Evolutionary conservation across 2,888 invertebrate genomes (phyloP), one percentile per base, ranked within the genome.

Genomic region (Leptinotarsa peninsularis): DNA sequence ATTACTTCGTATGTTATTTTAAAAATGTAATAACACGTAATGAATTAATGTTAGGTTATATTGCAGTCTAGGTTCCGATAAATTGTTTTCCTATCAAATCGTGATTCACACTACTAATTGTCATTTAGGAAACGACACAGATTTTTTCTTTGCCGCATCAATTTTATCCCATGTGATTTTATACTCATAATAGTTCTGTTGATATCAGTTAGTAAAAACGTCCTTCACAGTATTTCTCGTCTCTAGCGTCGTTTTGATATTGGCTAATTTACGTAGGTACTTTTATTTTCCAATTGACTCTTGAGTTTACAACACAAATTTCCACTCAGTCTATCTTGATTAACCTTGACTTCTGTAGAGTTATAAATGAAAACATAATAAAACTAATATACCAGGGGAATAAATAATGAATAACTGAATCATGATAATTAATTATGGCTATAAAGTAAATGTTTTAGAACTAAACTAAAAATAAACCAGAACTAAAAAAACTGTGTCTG

Each of bases 361-460:
- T 33, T 63, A 17, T 17, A 63, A 63, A 63, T 63, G 4, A 27
- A 63, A 63, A 63, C n/a, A 33, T 5, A 27, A 13, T 63, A 17
- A 58, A 18, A 63, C 15, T n/a, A n/a, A 10, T 58, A 63, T 43
- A 15, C 5, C 33, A 43, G n/a, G 18, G 33, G 43, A 63, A 43
- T 43, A n/a, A 63, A 33, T 63, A 33, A 63, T 43, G n/a, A 63
- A 63, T 63, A 63, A 43, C 63, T n/a, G 63, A n/a, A 17, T 63
- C 43, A 18, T 63, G 17, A 43, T 33, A n/a, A 33, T 43, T 17
- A 63, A 17, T 27, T 63, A 43, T 63, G 27, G 43, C 63, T 33
- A 4, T 60, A 23, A 15, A 23, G 54, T 27, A 21, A 60, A 4
- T 17, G 60, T 27, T 21, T 27, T 54, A 7, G 7, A 18, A 54